A percentile compares a stretch with the other conserved stretches of the same genome.
Evolutionary conservation across 2,113 vertebrate species (phyloP).

Genomic region (Mustelus asterias): DNA sequence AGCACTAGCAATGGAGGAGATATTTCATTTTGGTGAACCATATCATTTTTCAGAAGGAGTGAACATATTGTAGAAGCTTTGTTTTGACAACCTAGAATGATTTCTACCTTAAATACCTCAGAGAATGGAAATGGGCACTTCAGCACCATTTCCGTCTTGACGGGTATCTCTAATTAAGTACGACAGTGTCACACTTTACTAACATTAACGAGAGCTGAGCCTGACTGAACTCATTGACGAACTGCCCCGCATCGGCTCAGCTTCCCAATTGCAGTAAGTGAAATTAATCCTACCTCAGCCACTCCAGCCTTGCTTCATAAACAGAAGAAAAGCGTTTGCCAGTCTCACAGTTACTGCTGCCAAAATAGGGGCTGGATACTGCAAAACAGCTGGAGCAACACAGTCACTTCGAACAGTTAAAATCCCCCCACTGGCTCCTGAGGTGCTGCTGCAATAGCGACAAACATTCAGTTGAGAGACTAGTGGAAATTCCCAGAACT

Average conservation of each 20-base stretch:
- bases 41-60: not conserved
- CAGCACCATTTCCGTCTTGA: not conserved
- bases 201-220: not conserved
- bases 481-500: not conserved
- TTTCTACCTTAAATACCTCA: not conserved
- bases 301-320: not conserved
- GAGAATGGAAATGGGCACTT: not conserved
- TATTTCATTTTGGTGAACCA: not conserved
- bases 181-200: not conserved
- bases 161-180: not conserved
- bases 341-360: not conserved
- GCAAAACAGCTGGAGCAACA: not conserved
- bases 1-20: not conserved
- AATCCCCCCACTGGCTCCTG: not conserved
- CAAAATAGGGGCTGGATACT: not conserved
- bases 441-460: not conserved
- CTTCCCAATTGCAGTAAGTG: not conserved
- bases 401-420: not conserved
- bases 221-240: not conserved
- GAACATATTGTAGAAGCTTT: not conserved
- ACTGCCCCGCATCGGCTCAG: not conserved
- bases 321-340: not conserved
- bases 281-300: not conserved
- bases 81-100: not conserved
- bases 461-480: not conserved